Evolutionary conservation across 2,888 invertebrate genomes (phyloP), one percentile per base, ranked within the genome.

Genomic region (Cheilosia urbana): DNA sequence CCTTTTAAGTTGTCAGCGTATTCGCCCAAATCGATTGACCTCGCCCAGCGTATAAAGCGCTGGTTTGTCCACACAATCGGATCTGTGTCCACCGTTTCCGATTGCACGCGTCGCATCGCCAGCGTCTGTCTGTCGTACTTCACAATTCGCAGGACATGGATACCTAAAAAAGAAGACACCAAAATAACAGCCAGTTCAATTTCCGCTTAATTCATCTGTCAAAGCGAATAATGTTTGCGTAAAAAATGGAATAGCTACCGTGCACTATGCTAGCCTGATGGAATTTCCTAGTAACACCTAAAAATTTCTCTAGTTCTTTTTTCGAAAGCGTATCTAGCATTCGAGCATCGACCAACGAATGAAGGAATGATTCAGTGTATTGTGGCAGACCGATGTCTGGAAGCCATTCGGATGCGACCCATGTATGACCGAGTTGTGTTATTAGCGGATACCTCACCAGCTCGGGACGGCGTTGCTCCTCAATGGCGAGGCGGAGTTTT

Each of bases 51-150:
- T 89, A 98, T 96, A 92, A 98, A 97, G 90, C 98, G 95, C 91
- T 97, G 96, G 93, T 98, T 98, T 89, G 98, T 98, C 98, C 98
- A 98, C 68, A 98, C 98, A 88, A 98, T 94, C 63, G 98, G 98
- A 93, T 98, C 98, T 5, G 96, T 96, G 91, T 97, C 97, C 79
- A 96, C 95, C 89, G 95, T 96, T 91, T 98, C 98, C 91, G 97
- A 97, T 91, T 97, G 97, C 90, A 97, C 95, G 88, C 98, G 94
- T 88, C 98, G 93, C 89, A 98, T 96, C 47, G 97, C 96, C 88
- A 98, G 93, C 60, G 97, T 96, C 94, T 97, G 97, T 91, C 97
- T 94, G 92, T 98, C 98, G 91, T 98, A 98, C 90, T 97, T 97
- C 93, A 98, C 95, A 93, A 97, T 96, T 88, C 98, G 94, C 88